Base-by-base conservation (phyloP, 2,797 vertebrate species). In the Dendrocincla fuliginosa region DNA sequence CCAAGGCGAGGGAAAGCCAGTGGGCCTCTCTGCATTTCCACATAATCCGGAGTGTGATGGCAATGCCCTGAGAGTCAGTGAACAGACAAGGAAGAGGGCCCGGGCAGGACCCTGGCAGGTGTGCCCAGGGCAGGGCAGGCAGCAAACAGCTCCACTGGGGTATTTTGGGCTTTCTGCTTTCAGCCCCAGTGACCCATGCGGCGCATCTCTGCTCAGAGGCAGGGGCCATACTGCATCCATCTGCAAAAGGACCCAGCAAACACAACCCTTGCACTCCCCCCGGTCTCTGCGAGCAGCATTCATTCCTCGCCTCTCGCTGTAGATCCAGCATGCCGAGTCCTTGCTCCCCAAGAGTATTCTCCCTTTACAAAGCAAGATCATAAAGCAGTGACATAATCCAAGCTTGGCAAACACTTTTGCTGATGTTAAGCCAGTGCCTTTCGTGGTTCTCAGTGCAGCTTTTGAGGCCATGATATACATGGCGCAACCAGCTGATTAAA, bases 321-420 rank as follows among this genome's bases (percentile, higher is more conserved):
- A 81, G 92, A 88, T 68, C 85, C 63, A 3, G 68, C 83, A 69
- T 9, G 59, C 91, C 6, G 76, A 93, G 87, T 80, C 90, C 79
- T 92, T 91, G 32, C 81, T 92, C 95, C 97, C 86, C 81, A 63
- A 22, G 95, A 94, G 95, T 67, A 78, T 93, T 95, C 96, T 96
- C 94, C 91, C 87, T 96, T 95, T 96, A 82, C 90, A 91, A 87
- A 97, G 94, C 90, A 84, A 89, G 92, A 96, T 86, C 93, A 94
- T 97, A 94, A 97, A 97, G 96, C 85, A 41, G 89, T 95, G 97
- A 98, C 70, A 95, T 96, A 93, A 97, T 96, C 95, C 84, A 33
- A 71, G 85, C 90, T 96, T 93, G 94, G 97, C 97, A 95, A 90
- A 96, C 75, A 68, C 92, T 93, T 84, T 16, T 70, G 85, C 96